phyloP scores from a whole-genome alignment of 2,888 invertebrate species.

The Iselma pallidipennis region DNA sequence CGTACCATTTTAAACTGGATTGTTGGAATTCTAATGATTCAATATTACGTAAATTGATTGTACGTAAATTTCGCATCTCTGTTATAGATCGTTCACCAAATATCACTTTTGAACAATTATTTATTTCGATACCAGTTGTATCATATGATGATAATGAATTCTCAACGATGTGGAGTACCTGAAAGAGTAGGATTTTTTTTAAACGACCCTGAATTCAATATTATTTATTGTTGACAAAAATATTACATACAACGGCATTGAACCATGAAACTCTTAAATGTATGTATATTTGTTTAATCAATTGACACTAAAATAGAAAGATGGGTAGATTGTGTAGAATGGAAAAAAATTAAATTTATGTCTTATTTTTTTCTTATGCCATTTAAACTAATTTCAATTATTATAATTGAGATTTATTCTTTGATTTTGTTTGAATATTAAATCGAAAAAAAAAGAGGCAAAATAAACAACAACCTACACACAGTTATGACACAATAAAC shows the following conservation, averaged over 20 bases:
- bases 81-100: slow-evolving; percentile 64
- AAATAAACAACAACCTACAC: no score
- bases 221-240: not conserved
- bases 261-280: not conserved
- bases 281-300: not conserved
- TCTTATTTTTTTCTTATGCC: no score
- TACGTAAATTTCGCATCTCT: slow-evolving; percentile 65
- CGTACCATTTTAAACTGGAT: slow-evolving; percentile 64
- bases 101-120: slow-evolving; percentile 66
- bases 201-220: not conserved
- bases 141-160: slow-evolving; percentile 45
- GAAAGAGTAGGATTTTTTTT: slow-evolving; percentile 23
- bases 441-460: no score
- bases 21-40: slow-evolving; percentile 65
- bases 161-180: slow-evolving; percentile 48
- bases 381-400: no score
- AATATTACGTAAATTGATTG: slow-evolving; percentile 67
- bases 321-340: no score
- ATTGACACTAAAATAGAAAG: not conserved
- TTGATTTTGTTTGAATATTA: no score
- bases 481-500: no score
- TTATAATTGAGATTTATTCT: no score
- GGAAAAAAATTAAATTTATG: no score
- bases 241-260: not conserved
- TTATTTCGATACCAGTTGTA: slow-evolving; percentile 61